phyloP scores from a whole-genome alignment of 2,888 invertebrate genomes.

The Eupithecia subfuscata region DNA sequence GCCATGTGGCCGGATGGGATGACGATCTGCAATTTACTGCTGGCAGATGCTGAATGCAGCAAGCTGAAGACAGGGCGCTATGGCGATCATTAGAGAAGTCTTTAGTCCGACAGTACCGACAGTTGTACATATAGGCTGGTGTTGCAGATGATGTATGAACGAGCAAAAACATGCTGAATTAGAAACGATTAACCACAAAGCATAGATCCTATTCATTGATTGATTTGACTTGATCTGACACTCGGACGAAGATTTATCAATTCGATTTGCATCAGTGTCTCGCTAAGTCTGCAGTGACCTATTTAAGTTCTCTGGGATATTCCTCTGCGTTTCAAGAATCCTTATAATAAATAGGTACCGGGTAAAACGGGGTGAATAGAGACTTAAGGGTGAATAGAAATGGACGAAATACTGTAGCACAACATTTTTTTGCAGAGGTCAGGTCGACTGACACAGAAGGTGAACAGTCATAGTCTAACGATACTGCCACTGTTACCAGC shows the following conservation, averaged over 20 bases:
- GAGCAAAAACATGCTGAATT: no score
- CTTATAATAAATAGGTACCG: not conserved
- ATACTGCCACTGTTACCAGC: no score
- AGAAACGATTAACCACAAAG: no score
- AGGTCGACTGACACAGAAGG: no score
- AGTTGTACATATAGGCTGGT: not conserved
- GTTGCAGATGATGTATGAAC: not conserved
- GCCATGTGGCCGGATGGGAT: not conserved
- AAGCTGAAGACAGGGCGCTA: not conserved
- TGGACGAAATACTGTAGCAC: no score
- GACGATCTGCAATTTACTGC: not conserved
- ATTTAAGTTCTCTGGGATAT: not conserved
- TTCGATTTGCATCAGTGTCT: not conserved
- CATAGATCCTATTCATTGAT: not conserved
- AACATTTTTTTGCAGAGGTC: no score
- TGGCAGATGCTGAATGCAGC: not conserved
- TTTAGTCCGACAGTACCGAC: not conserved
- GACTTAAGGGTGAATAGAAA: no score
- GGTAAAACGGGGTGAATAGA: no score
- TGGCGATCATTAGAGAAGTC: no score
- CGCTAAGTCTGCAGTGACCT: conserved; percentile 7
- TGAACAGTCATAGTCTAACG: no score
- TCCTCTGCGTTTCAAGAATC: not conserved
- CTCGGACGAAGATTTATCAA: not conserved
- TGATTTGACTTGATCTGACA: not conserved